Evolutionary conservation across 2,113 vertebrate species (phyloP).

Genomic region (Centrocercus urophasianus): DNA sequence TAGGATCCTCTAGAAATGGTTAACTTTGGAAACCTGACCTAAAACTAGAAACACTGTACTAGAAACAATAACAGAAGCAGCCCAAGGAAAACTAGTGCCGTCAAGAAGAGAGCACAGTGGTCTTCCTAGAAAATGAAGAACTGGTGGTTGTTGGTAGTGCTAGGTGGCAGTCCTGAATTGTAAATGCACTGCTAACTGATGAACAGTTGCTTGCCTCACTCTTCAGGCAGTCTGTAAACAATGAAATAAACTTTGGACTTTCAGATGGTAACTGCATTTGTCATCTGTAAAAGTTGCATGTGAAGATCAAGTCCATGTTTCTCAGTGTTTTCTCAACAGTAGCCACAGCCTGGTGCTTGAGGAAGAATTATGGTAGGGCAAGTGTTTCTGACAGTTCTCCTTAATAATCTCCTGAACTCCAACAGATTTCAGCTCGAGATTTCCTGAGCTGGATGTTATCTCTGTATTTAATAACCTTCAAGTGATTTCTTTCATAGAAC

Average conservation of each 20-base stretch:
- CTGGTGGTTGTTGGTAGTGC: background rate
- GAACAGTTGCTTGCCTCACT: background rate
- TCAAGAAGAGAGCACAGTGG: background rate
- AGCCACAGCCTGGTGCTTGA: background rate
- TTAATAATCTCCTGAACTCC: background rate
- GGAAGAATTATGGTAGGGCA: background rate
- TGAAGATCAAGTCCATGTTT: background rate
- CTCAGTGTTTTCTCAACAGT: background rate
- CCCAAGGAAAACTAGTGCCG: background rate
- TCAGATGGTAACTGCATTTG: background rate
- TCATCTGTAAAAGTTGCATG: background rate
- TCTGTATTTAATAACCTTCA: background rate
- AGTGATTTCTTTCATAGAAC: background rate
- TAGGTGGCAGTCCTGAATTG: background rate
- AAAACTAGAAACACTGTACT: background rate
- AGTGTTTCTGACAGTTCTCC: background rate
- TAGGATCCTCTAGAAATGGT: background rate
- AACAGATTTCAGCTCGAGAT: background rate
- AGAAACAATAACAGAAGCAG: accelerated
- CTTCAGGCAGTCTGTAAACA: background rate
- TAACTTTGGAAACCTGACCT: accelerated
- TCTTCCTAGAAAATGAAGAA: background rate
- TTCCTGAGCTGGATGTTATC: conserved; percentile 13
- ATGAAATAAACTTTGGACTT: background rate
- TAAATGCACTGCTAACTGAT: background rate